A percentile compares a stretch with the other conserved stretches of the same genome.
Conservation (phyloP, 1,140 invertebrate genomes). For the Fopius arisanus region DNA sequence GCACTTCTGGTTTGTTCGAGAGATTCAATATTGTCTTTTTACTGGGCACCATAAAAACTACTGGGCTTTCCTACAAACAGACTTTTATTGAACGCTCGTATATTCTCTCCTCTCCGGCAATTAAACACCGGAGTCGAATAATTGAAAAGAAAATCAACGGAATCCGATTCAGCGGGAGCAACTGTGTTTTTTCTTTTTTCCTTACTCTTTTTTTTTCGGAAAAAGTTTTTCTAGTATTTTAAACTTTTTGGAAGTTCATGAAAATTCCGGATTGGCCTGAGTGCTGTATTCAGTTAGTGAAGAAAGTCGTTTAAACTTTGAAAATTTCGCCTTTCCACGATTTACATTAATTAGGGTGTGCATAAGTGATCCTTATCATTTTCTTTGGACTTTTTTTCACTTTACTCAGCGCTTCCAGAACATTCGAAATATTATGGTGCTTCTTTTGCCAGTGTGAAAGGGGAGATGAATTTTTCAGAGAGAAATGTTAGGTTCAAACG, state of each 20-base stretch:
- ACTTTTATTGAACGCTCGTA: not conserved
- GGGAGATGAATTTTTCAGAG: not conserved
- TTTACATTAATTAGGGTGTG: constrained; percentile 11
- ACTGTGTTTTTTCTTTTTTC: not conserved
- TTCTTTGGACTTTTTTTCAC: constrained; percentile 11
- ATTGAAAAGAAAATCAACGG: not conserved
- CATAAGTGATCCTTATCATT: constrained; percentile 5
- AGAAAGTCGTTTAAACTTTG: constrained; percentile 23
- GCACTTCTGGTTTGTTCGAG: not conserved
- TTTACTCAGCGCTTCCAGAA: not conserved
- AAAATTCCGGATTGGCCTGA: constrained; percentile 5
- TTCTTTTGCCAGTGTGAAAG: not conserved
- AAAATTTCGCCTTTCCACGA: not conserved
- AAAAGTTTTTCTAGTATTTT: not conserved
- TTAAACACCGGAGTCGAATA: not conserved
- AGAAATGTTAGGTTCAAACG: not conserved
- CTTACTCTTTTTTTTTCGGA: not conserved
- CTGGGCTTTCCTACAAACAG: not conserved
- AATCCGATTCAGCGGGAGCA: not conserved
- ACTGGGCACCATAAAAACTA: not conserved
- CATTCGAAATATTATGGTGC: not conserved
- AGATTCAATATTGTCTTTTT: not conserved
- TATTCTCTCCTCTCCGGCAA: not conserved
- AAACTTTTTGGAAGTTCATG: constrained; percentile 8
- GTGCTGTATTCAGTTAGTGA: constrained; percentile 2